These are phyloP conservation scores for Melanerpes formicivorus DNA, from an alignment of 2,113 vertebrate species.

Conservation along the genomic window DNA sequence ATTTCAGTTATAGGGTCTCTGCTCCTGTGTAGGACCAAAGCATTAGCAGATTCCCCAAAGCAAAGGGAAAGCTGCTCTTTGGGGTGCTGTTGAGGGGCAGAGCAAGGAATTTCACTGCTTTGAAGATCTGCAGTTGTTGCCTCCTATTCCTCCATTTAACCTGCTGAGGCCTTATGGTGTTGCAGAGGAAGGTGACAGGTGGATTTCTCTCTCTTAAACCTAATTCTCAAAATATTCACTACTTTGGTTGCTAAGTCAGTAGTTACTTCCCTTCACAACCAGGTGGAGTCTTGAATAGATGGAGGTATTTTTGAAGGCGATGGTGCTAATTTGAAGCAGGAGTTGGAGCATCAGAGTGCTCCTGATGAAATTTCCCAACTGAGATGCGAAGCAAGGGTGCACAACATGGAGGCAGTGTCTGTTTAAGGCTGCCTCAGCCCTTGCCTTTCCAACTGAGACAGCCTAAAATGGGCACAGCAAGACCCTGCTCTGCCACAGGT, in stretches of 20 bases:
- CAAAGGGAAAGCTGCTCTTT: not conserved
- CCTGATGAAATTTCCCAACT: not conserved
- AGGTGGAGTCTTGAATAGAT: not conserved
- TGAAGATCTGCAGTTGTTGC: not conserved
- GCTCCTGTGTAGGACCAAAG: not conserved
- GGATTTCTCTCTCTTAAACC: not conserved
- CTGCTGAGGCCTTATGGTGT: not conserved
- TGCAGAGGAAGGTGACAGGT: not conserved
- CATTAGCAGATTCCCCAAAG: not conserved
- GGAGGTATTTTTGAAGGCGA: not conserved
- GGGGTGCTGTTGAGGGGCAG: not conserved
- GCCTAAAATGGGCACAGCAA: not conserved
- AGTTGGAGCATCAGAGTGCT: fast-evolving
- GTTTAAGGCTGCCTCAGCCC: not conserved
- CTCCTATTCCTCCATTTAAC: not conserved
- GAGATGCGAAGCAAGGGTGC: fast-evolving
- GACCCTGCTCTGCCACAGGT: not conserved
- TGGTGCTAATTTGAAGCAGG: not conserved
- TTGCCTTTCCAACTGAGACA: not conserved
- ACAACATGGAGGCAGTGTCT: fast-evolving
- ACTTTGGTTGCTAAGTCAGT: not conserved
- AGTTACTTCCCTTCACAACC: not conserved
- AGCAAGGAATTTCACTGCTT: not conserved
- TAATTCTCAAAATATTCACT: not conserved
- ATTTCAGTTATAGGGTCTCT: not conserved